These are phyloP conservation scores for Cardiocondyla obscurior DNA, from an alignment of 1,140 invertebrate species.

Conservation along the genomic window DNA sequence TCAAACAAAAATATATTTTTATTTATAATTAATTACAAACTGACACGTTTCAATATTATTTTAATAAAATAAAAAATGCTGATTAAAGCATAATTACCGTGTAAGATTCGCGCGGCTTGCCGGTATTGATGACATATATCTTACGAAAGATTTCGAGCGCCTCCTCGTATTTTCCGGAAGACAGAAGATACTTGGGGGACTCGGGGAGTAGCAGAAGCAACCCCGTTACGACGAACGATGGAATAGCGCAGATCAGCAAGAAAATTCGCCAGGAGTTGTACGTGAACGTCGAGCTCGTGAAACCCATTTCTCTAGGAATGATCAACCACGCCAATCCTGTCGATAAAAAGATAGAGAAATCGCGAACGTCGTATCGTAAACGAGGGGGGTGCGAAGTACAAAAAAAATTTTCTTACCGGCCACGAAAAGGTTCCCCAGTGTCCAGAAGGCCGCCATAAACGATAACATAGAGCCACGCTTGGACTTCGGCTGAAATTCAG, in stretches of 20 bases:
- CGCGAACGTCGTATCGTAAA: background rate
- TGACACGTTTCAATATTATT: background rate
- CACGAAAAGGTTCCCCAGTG: conserved; percentile 93
- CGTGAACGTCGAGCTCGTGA: conserved; percentile 87
- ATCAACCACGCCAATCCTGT: conserved; percentile 93
- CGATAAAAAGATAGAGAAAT: conserved; percentile 45
- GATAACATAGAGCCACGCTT: conserved; percentile 95
- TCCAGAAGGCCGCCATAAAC: conserved; percentile 97
- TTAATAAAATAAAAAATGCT: too few species aligned
- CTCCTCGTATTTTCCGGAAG: conserved; percentile 90
- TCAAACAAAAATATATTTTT: background rate
- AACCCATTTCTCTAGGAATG: conserved; percentile 91
- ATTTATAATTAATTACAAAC: background rate
- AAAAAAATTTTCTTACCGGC: conserved; percentile 84
- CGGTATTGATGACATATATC: conserved; percentile 92
- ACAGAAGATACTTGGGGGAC: conserved; percentile 94
- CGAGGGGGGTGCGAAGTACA: conserved; percentile 9
- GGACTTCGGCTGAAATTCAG: conserved; percentile 95
- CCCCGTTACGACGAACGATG: conserved; percentile 92
- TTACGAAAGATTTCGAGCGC: conserved; percentile 91
- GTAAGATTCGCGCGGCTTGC: conserved; percentile 89
- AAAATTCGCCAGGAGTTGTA: conserved; percentile 97
- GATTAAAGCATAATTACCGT: conserved; percentile 83
- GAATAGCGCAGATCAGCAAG: conserved; percentile 92
- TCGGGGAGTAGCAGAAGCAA: conserved; percentile 94